Conservation (phyloP, 2,113 vertebrate species). For the Cyprinodon brontotheroides region DNA sequence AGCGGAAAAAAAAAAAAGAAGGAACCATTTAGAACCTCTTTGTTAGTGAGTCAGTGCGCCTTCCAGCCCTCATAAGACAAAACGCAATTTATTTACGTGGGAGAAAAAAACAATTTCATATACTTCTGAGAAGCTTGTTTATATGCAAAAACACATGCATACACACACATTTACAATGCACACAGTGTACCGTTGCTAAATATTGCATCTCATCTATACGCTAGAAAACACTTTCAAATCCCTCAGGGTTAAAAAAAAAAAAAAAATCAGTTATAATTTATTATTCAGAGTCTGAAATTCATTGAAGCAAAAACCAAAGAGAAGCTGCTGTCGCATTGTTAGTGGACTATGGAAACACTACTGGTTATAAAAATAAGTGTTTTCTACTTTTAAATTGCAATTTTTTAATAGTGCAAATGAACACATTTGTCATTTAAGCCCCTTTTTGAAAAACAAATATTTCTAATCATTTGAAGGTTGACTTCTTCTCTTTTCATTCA, state of each 20-base stretch:
- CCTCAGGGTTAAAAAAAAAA: background rate
- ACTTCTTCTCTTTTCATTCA: too few species aligned
- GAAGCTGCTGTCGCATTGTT: background rate
- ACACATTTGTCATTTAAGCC: background rate
- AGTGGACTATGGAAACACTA: background rate
- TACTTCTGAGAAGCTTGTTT: conserved; percentile 1
- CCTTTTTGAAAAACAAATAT: background rate
- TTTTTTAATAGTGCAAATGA: background rate
- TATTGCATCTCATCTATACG: background rate
- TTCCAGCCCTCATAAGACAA: conserved; percentile 35
- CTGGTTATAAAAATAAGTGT: background rate
- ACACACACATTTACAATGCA: background rate
- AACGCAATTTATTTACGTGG: conserved; percentile 45
- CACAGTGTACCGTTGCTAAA: background rate
- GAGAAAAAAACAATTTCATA: conserved; percentile 40
- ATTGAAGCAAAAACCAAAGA: background rate
- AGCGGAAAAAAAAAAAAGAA: conserved; percentile 30
- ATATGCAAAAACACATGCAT: conserved; percentile 21
- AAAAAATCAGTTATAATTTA: background rate
- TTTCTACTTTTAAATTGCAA: background rate
- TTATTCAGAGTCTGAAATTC: background rate
- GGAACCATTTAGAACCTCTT: conserved; percentile 29
- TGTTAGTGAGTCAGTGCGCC: conserved; percentile 34
- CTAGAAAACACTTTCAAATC: background rate
- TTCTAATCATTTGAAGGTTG: too few species aligned